phyloP scores from a whole-genome alignment of 2,888 invertebrate species.

The Dysmachus trigonus region DNA sequence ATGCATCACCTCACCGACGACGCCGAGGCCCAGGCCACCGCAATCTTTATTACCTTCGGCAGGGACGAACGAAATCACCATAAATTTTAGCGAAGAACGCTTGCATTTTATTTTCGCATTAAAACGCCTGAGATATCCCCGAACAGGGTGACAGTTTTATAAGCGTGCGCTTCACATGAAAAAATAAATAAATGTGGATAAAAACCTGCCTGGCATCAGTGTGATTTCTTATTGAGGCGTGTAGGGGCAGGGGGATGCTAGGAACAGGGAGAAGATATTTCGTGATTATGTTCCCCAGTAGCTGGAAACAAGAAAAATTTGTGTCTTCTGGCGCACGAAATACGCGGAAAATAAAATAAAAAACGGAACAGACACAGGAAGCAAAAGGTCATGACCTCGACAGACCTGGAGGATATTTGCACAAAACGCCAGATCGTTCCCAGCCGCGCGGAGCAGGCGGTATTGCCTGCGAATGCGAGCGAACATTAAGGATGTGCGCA shows the following conservation, averaged over 20 bases:
- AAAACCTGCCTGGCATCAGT: neutral
- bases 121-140: conserved; percentile 6
- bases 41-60: conserved; percentile 5
- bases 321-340: neutral
- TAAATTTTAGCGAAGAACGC: neutral
- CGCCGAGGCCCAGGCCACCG: neutral
- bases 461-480: neutral
- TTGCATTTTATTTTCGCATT: conserved; percentile 24
- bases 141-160: conserved; percentile 16
- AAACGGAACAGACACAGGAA: neutral
- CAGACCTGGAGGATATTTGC: neutral
- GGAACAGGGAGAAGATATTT: neutral
- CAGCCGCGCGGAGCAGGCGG: neutral
- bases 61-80: neutral
- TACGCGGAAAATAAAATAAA: neutral
- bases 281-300: neutral
- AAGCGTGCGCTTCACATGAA: neutral
- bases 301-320: neutral
- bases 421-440: neutral
- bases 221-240: neutral
- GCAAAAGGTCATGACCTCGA: neutral
- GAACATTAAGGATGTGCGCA: neutral
- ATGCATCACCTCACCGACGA: neutral
- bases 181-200: neutral
- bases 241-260: too few relatives aligned